These are phyloP conservation scores for Aphidius colemani DNA, from an alignment of 2,888 invertebrate genomes.

Conservation along the genomic window DNA sequence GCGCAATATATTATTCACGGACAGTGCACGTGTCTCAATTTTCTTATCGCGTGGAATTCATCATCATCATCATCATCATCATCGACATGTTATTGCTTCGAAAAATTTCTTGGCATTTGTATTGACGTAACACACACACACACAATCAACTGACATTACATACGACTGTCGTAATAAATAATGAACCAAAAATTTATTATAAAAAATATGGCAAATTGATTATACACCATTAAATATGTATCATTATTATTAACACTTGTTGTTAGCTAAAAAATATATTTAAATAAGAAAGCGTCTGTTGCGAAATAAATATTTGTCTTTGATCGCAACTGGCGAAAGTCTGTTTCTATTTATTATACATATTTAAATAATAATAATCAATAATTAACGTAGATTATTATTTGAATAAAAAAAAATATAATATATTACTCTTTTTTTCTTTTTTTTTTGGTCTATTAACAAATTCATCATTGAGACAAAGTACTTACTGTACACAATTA, in stretches of 20 bases:
- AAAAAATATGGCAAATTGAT: background rate
- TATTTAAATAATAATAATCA: too few relatives aligned
- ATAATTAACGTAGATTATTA: too few relatives aligned
- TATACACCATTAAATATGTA: background rate
- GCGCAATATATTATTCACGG: slow-evolving; percentile 18
- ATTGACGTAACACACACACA: slow-evolving; percentile 12
- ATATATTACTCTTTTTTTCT: too few relatives aligned
- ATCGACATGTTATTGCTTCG: slow-evolving; percentile 1
- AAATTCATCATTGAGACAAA: too few relatives aligned
- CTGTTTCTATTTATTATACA: too few relatives aligned
- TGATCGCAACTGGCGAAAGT: slow-evolving; percentile 13
- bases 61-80: too few relatives aligned
- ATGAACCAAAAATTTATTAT: background rate
- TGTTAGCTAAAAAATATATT: too few relatives aligned
- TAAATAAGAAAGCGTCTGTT: background rate
- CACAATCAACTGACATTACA: background rate
- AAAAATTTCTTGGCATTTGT: slow-evolving; percentile 6
- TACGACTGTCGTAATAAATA: background rate
- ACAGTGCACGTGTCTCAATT: slow-evolving; percentile 15
- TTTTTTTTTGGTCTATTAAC: too few relatives aligned
- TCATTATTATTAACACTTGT: background rate
- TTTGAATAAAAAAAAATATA: too few relatives aligned
- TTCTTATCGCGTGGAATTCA: background rate
- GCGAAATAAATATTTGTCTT: slow-evolving; percentile 13
- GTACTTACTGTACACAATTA: too few relatives aligned